Percentiles rank a stretch among this genome's conserved stretches.
Evolutionary conservation across 1,140 invertebrate genomes (phyloP).

Genomic region (Drosophila guanche): DNA sequence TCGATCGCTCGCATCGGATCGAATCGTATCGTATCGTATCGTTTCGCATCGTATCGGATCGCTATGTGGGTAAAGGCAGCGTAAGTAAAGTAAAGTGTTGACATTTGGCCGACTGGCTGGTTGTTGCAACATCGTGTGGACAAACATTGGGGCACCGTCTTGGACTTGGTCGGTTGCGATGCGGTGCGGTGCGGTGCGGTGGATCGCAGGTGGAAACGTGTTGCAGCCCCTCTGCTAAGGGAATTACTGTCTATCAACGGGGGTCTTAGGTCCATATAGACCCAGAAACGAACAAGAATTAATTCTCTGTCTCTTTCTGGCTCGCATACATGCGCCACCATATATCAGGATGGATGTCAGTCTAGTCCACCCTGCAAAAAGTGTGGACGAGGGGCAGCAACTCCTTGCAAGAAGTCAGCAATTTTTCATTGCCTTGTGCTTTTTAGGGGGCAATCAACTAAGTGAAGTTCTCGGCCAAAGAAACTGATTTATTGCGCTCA

Average conservation of each 20-base stretch:
- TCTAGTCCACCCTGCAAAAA: neutral
- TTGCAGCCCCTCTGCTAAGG: conserved; percentile 5
- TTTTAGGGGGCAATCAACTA: conserved; percentile 34
- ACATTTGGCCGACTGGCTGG: conserved; percentile 19
- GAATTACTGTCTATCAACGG: conserved; percentile 70
- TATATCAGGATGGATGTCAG: conserved; percentile 57
- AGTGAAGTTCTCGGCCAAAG: conserved; percentile 48
- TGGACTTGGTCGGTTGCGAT: neutral
- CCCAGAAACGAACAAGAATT: conserved; percentile 15
- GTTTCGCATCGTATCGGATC: conserved; percentile 8
- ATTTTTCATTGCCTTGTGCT: conserved; percentile 22
- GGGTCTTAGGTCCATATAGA: conserved; percentile 45
- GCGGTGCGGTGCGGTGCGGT: no score
- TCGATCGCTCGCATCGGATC: conserved; percentile 22
- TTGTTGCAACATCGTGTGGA: conserved; percentile 19
- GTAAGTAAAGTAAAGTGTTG: conserved; percentile 19
- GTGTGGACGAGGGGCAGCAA: neutral
- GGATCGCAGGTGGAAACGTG: neutral
- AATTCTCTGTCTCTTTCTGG: conserved; percentile 7
- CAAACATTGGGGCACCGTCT: conserved; percentile 2
- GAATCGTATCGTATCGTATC: conserved; percentile 4
- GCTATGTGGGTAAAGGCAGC: conserved; percentile 13
- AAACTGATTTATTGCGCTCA: conserved; percentile 7
- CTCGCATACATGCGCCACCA: neutral
- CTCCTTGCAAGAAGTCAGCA: conserved; percentile 15